Base-by-base conservation (phyloP, 2,888 invertebrate species). In the Pristionchus arcanus region DNA sequence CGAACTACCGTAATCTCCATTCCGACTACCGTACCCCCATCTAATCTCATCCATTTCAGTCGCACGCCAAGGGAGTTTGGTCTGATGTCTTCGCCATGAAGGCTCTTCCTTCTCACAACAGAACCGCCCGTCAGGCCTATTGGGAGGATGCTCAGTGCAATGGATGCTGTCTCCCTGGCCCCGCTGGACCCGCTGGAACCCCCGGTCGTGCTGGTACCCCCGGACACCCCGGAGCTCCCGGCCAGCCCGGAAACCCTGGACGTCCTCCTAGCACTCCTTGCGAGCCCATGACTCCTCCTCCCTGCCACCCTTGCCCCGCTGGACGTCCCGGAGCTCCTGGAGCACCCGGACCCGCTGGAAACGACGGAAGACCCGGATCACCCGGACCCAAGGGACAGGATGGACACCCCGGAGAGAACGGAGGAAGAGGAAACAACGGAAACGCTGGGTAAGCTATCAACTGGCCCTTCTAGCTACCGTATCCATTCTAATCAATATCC, bases 371-470 rank as follows among this genome's bases (percentile, higher is more conserved):
- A 53, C 92, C 92, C 31, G 92, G 91, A 90, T 89, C 89, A 7
- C 91, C 92, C 86, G 93, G 93, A 90, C 89, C 90, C 7, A 74
- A 90, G 49, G 93, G 93, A 92, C 91, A 92, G 89, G 90, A 91
- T 19, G 94, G 94, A 92, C 91, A 91, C 83, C 90, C 91, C 68
- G 94, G 94, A 91, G 91, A 91, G 31, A 90, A 90, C 71, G 93
- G 93, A 89, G 90, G 84, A 7, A 89, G 90, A 42, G 93, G 93
- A 90, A 63, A 90, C 59, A 90, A 89, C 83, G 93, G 93, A 89
- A 83, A 89, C 21, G 89, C 90, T 55, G 93, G 93, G 90, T 89
- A 90, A 91, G 97, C 42, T 42, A 42, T 42, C 42, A 9, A 42
- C 42, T n/a, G n/a, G n/a, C n/a, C n/a, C n/a, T n/a, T n/a, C n/a